Base-by-base conservation (phyloP, 2,797 vertebrate genomes). In the Centropyge bicolor region DNA sequence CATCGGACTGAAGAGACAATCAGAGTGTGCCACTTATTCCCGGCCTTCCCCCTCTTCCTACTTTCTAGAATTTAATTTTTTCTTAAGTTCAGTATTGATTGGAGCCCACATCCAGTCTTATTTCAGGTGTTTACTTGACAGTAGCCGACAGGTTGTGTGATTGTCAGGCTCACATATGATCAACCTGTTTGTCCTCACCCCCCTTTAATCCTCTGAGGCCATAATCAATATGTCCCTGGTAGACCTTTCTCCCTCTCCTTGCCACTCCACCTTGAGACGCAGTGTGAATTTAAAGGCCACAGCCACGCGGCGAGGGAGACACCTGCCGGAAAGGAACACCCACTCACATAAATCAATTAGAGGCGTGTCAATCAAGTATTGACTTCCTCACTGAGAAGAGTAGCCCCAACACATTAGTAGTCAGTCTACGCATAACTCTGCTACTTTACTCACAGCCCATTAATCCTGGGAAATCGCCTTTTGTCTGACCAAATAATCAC, bases 231-330 rank as follows among this genome's bases (percentile, higher is more conserved):
- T 20, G 74, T 85, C 86, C 85, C 76, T 20, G 64, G 81, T 76
- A 80, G 91, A 92, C 80, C 81, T 84, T 76, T 85, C 82, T 76
- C 70, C 65, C 77, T 85, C 82, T 78, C 69, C 41, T 66, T 81
- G 84, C 78, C 85, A 81, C 85, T 93, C 92, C 93, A 94, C 93
- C 93, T 94, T 94, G 90, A 94, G 88, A 93, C 75, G 74, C 83
- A 7, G 49, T 61, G 81, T 86, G 91, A 94, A 94, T 94, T 91
- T 90, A 84, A 91, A 95, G 86, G 76, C 78, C 60, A 78, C 71
- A 77, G 83, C 82, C 65, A 78, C 64, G 84, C 61, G n/a, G 69
- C n/a, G n/a, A 86, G 80, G 90, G 85, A 76, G 89, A 77, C 84
- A 92, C 84, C 88, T 41, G 43, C 35, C 19, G 7, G 43, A 81